Conservation (phyloP, 2,113 vertebrate species). For the Zeus faber region DNA sequence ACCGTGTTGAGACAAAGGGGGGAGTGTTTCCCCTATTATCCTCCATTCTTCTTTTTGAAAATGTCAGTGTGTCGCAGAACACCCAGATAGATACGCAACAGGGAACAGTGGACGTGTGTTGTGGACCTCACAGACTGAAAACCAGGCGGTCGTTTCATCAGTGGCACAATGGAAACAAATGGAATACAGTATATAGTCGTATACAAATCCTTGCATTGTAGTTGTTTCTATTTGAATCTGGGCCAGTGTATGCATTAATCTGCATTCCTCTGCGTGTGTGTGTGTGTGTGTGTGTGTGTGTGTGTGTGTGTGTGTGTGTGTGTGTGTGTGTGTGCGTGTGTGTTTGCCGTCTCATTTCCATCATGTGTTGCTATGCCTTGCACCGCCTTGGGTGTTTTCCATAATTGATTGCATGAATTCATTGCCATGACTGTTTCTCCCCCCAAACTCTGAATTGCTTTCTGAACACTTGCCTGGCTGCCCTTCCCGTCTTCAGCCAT, state of each 20-base stretch:
- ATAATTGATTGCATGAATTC: not conserved
- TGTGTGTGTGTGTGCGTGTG: not conserved
- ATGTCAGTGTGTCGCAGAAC: too few species aligned
- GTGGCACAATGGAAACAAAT: too few species aligned
- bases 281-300: constrained; percentile 1
- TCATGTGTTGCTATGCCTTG: not conserved
- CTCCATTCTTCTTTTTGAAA: too few species aligned
- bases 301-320: not conserved
- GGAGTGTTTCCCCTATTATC: too few species aligned
- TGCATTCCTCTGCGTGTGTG: not conserved
- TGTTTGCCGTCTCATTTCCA: not conserved
- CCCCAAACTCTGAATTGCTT: not conserved
- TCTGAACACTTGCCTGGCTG: not conserved
- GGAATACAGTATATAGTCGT: too few species aligned
- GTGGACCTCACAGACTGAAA: too few species aligned
- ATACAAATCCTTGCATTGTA: too few species aligned
- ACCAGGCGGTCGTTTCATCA: too few species aligned
- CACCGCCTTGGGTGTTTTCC: constrained; percentile 1
- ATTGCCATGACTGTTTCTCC: not conserved
- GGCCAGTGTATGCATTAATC: not conserved
- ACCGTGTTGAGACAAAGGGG: too few species aligned
- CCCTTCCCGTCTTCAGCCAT: constrained; percentile 28
- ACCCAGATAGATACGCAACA: too few species aligned
- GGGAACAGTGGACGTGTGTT: too few species aligned
- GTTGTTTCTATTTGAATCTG: too few species aligned